A percentile compares a stretch with the other conserved stretches of the same genome.
Evolutionary conservation across 2,797 vertebrate species (phyloP).

Genomic region (Dromococcyx pavoninus): DNA sequence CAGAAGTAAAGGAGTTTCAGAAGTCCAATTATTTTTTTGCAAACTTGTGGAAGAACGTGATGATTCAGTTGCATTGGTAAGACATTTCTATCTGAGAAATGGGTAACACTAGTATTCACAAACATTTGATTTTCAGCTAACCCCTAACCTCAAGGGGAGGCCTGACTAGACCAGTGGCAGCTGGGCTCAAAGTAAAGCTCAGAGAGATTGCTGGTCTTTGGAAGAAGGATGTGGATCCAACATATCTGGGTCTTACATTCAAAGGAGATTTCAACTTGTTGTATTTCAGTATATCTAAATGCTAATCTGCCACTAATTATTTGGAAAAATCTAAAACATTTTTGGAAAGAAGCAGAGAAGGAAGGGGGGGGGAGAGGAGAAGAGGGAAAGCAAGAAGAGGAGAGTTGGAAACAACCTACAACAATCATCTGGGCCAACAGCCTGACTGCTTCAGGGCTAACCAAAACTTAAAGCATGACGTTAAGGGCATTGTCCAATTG

Average conservation of each 20-base stretch:
- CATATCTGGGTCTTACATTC: no score
- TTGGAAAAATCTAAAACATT: no score
- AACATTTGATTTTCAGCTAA: not conserved
- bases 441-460: not conserved
- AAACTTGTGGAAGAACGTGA: not conserved
- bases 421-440: not conserved
- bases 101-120: not conserved
- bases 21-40: not conserved
- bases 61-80: no score
- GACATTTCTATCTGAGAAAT: not conserved
- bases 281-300: no score
- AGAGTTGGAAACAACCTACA: not conserved
- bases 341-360: no score
- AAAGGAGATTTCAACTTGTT: not conserved
- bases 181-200: not conserved
- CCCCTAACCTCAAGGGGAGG: rapidly evolving
- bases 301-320: no score
- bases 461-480: no score
- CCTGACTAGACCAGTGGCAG: not conserved
- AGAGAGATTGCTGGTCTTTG: not conserved
- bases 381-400: no score
- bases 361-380: no score
- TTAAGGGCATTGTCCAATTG: no score
- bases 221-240: not conserved
- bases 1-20: not conserved